These are phyloP conservation scores for Phoebastria nigripes DNA, from an alignment of 2,797 vertebrate genomes.

Conservation along the genomic window DNA sequence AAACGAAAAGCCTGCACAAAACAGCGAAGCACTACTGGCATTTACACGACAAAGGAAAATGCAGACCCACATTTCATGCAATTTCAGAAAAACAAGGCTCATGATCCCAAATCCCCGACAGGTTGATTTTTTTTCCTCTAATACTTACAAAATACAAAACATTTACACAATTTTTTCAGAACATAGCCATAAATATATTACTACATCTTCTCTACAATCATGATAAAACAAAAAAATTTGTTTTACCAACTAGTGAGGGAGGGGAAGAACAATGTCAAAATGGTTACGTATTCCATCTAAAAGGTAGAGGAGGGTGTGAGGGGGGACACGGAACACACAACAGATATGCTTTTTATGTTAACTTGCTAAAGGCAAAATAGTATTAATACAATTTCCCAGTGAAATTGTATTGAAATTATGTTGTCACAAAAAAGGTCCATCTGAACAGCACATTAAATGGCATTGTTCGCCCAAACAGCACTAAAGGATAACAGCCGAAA, in stretches of 20 bases:
- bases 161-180: neutral
- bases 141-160: neutral
- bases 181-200: neutral
- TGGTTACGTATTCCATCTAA: neutral
- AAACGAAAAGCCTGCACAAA: neutral
- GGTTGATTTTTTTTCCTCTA: neutral
- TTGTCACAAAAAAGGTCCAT: neutral
- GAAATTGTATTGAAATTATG: neutral
- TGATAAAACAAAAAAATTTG: neutral
- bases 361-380: neutral
- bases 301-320: rapidly evolving
- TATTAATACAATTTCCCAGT: neutral
- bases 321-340: rapidly evolving
- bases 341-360: neutral
- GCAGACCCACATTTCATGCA: neutral
- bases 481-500: conserved; percentile 16
- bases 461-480: neutral
- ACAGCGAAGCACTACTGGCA: neutral
- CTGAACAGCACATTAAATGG: neutral
- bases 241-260: neutral
- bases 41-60: neutral
- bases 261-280: neutral
- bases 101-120: neutral
- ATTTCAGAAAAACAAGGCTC: neutral
- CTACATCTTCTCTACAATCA: neutral